These are phyloP conservation scores for Mormyrus proboscirostris DNA, from an alignment of 2,797 vertebrate genomes.

Conservation along the genomic window DNA sequence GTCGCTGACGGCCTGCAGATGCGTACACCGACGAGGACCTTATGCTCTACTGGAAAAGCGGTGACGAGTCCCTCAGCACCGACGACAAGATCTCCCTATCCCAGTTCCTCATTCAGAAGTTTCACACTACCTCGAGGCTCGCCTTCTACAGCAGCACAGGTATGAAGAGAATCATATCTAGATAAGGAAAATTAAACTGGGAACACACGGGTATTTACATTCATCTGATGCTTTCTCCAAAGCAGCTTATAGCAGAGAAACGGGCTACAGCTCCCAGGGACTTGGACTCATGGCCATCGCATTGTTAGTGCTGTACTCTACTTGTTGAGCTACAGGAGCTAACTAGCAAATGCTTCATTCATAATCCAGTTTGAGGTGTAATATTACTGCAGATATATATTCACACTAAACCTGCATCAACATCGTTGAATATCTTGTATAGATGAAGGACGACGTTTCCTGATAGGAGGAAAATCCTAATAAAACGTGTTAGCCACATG, in stretches of 20 bases:
- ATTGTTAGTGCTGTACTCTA: neutral
- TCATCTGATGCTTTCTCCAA: neutral
- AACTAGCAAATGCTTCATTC: neutral
- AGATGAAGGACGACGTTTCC: neutral
- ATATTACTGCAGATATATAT: neutral
- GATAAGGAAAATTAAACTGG: neutral
- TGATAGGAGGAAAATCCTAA: neutral
- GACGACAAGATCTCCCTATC: conserved; percentile 91
- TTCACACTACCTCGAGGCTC: conserved; percentile 88
- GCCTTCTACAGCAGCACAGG: conserved; percentile 98
- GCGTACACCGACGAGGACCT: conserved; percentile 96
- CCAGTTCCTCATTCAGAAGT: conserved; percentile 95
- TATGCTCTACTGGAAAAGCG: conserved; percentile 96
- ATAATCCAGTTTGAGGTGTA: neutral
- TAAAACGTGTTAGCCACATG: neutral
- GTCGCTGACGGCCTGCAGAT: conserved; percentile 55
- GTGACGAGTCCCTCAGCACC: conserved; percentile 87
- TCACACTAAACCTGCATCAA: neutral
- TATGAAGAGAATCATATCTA: conserved; percentile 39
- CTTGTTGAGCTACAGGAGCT: neutral
- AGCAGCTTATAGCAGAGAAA: neutral
- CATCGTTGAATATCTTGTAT: neutral
- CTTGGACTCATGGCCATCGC: neutral
- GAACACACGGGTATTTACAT: neutral
- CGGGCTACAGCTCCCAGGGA: neutral